Percentiles rank a stretch among this genome's conserved stretches.
Conservation (phyloP, 2,888 invertebrate genomes). For the Leucophora obtusa region DNA sequence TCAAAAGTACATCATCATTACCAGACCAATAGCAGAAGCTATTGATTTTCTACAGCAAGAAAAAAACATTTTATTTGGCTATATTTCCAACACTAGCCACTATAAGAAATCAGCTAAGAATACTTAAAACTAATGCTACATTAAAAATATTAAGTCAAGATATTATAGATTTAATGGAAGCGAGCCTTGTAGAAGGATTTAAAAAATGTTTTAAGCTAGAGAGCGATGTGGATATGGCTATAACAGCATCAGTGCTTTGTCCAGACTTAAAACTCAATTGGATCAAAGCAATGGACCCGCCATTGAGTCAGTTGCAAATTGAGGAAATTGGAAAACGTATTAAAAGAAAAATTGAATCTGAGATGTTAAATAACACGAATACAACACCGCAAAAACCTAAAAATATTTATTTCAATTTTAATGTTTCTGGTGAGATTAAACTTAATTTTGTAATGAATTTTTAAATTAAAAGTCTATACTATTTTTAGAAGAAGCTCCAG, state of each 20-base stretch:
- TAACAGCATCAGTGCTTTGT: neutral
- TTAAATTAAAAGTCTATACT: neutral
- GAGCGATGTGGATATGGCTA: no score
- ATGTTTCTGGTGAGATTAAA: neutral
- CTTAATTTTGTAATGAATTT: no score
- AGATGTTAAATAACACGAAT: neutral
- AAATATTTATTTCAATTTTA: neutral
- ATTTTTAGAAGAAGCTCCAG: neutral
- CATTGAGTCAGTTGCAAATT: neutral
- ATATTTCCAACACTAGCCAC: neutral
- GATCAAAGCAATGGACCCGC: neutral
- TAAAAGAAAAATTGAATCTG: neutral
- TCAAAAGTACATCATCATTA: no score
- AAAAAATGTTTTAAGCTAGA: neutral
- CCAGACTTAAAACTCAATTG: neutral
- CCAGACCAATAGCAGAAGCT: no score
- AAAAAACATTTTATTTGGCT: no score
- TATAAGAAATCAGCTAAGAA: neutral
- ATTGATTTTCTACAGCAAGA: no score
- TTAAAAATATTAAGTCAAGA: neutral
- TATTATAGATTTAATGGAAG: neutral
- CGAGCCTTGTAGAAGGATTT: neutral
- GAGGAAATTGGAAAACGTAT: neutral
- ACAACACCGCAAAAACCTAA: neutral
- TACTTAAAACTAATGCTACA: neutral